Base-by-base conservation (phyloP, 1,140 invertebrate species). In the Tribolium madens region DNA sequence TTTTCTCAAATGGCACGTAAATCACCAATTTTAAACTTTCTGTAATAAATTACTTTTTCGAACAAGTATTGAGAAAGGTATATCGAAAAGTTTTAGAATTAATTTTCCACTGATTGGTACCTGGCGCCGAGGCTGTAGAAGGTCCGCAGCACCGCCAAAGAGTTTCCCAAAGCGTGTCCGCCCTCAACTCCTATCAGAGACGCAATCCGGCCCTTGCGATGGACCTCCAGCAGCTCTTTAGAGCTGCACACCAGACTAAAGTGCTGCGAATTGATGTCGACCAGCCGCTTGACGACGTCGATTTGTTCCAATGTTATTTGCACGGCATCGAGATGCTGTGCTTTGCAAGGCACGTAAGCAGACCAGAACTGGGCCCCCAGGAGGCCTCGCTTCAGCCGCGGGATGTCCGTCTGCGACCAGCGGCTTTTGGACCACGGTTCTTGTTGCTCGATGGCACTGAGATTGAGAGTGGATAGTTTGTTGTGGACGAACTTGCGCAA, bases 341-440 rank as follows among this genome's bases (percentile, higher is more conserved):
- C 90, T 74, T 91, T 90, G 84, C 95, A 97, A 7, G 92, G 92
- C 76, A 94, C 94, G 86, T 96, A 97, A 15, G 93, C 94, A 31
- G 94, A 95, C 91, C 91, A 91, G 80, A 91, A 91, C 89, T 96
- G 95, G 52, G 93, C 95, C 48, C 95, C 95, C 60, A 97, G 90
- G 80, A 92, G 90, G 50, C 96, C 96, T 80, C 92, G 88, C 79
- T 91, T 89, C 72, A 97, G 87, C 84, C 95, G 89, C 50, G 93
- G 93, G 79, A 98, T 93, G 86, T 97, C 96, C 0, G 96, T 97
- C 82, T 97, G 95, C 80, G 94, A 94, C 91, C 93, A 94, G 81
- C 91, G 90, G 83, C 91, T 93, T 78, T 89, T 89, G 48, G 92
- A 91, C 95, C 94, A 96, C 72, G 94, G 93, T 74, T 94, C 91